Base-by-base conservation (phyloP, 2,797 vertebrate species). In the Distichodus sexfasciatus region DNA sequence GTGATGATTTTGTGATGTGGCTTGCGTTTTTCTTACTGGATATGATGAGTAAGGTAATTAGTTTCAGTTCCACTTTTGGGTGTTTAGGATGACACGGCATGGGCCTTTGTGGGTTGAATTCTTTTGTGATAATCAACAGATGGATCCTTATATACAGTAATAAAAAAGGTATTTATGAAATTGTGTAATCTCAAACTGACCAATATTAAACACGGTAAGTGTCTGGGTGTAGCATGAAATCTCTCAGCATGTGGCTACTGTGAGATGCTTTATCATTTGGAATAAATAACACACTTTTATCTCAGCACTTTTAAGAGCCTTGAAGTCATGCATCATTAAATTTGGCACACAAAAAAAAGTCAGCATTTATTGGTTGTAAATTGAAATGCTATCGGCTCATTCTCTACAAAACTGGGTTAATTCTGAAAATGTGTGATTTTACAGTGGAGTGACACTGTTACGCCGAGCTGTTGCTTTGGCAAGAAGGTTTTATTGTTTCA, bases 401-500 rank as follows among this genome's bases (percentile, higher is more conserved):
- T 70, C 8, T 29, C 21, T 31, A 26, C 53, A 6, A 53, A 59
- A 62, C 44, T 19, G 33, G 23, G 7, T 47, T 46, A 57, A 54
- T 62, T 28, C 7, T 54, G 23, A 63, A 69, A 70, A 54, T 53
- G 40, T 46, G 50, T 46, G 68, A 53, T 36, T 71, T 63, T 55
- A 55, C 40, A 46, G 55, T 33, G 54, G 38, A 12, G 1, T 69
- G 67, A 53, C 43, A 63, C 29, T 55, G 46, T n/a, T n/a, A n/a
- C n/a, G n/a, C n/a, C n/a, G 50, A 53, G 6, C 36, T 62, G 61
- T 54, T 70, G 48, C 68, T 62, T 58, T 70, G 54, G 58, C 28
- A 54, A 62, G 17, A 61, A 70, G 10, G 11, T 70, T 70, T 71
- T 71, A 63, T 63, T 55, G 23, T n/a, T 55, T 36, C 21, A 63